phyloP scores from a whole-genome alignment of 2,797 vertebrate species.

The Neopelma chrysocephalum region DNA sequence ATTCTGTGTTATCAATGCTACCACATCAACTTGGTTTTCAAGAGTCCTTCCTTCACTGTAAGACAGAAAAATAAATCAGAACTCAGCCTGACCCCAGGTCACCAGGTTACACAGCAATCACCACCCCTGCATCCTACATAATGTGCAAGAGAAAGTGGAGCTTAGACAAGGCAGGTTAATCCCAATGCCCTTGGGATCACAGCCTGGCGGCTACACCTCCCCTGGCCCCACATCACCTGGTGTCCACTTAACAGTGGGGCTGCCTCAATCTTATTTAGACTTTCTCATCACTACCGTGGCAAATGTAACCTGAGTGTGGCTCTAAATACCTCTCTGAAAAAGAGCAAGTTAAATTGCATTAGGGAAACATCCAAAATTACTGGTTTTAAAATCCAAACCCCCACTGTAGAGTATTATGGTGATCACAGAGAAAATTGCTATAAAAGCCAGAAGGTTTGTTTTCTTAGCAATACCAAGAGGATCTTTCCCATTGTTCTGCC shows the following conservation, averaged over 20 bases:
- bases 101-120: background rate
- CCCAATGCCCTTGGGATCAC: background rate
- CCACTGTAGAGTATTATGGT: background rate
- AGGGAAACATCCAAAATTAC: conserved; percentile 20
- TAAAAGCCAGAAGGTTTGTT: conserved; percentile 22
- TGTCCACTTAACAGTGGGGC: background rate
- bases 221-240: background rate
- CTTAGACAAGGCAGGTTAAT: background rate
- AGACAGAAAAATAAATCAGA: background rate
- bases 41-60: background rate
- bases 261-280: background rate
- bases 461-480: conserved; percentile 16
- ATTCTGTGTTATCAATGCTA: background rate
- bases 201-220: background rate
- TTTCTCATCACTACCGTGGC: background rate
- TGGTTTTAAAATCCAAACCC: conserved; percentile 16
- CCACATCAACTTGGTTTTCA: background rate
- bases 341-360: background rate
- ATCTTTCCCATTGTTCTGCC: conserved; percentile 28
- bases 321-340: conserved; percentile 22
- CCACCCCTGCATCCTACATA: too few species aligned
- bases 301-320: background rate
- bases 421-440: conserved; percentile 31
- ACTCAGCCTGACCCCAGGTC: background rate
- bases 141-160: background rate